These are phyloP conservation scores for Stomatorhinus ivindoensis DNA, from an alignment of 2,113 vertebrate genomes.

Conservation along the genomic window DNA sequence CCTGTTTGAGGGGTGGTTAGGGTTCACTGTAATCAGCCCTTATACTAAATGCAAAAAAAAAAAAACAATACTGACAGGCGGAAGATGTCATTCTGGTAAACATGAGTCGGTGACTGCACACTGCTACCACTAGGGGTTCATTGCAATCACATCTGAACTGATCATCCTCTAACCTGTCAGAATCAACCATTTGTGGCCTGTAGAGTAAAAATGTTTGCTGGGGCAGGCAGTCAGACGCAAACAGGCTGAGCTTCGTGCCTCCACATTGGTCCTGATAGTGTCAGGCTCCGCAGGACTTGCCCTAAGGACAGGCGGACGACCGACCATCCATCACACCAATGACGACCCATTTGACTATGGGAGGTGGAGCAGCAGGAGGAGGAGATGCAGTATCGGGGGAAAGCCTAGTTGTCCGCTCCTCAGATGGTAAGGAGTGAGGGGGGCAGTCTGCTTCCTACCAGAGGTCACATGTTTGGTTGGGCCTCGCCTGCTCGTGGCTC, in stretches of 20 bases:
- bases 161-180: background rate
- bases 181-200: background rate
- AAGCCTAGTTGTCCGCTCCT: background rate
- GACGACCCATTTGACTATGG: background rate
- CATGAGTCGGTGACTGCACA: background rate
- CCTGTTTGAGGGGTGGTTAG: background rate
- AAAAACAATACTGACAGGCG: background rate
- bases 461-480: background rate
- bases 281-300: too few relatives aligned
- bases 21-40: slow-evolving; percentile 3
- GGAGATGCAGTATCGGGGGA: background rate
- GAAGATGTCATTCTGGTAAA: background rate
- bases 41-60: background rate
- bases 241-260: background rate
- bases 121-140: background rate
- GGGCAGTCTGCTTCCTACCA: background rate
- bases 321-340: background rate
- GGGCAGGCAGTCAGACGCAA: background rate
- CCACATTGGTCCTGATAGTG: background rate
- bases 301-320: too few relatives aligned
- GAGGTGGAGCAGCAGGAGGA: slow-evolving; percentile 10
- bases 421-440: slow-evolving; percentile 6
- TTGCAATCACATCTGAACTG: background rate
- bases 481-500: background rate
- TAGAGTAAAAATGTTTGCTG: background rate